Evolutionary conservation across 2,797 vertebrate genomes (phyloP).

Genomic region (Coregonus ussuriensis): DNA sequence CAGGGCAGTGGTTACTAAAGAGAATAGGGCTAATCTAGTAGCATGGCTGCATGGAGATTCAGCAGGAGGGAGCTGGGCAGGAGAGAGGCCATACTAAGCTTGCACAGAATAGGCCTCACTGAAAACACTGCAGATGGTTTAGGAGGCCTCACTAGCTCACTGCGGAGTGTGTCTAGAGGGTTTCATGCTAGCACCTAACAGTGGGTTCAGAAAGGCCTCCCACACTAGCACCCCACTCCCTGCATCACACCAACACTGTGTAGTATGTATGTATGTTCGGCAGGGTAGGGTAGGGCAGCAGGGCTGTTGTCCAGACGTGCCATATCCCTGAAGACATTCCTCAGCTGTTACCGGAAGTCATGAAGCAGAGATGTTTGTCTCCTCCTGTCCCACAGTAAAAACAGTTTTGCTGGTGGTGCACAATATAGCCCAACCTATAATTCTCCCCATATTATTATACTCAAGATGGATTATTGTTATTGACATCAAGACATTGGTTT

Average conservation of each 20-base stretch:
- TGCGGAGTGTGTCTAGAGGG: background rate
- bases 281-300: constrained; percentile 9
- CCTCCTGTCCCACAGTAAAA: background rate
- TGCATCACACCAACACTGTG: too few relatives aligned
- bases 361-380: background rate
- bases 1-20: constrained; percentile 17
- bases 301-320: constrained; percentile 54
- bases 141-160: background rate
- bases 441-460: background rate
- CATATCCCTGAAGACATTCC: constrained; percentile 50
- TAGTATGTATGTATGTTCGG: background rate
- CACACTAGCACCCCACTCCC: background rate
- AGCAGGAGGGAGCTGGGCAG: background rate
- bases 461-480: background rate
- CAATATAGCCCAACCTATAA: background rate
- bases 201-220: background rate
- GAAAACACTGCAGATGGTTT: background rate
- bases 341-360: constrained; percentile 44
- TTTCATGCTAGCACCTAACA: background rate
- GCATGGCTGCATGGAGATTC: background rate
- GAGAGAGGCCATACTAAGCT: background rate
- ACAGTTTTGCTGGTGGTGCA: background rate
- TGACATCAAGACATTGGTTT: background rate
- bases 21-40: background rate
- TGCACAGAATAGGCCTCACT: background rate